phyloP scores from a whole-genome alignment of 2,113 vertebrate genomes.

The Turdus rufiventris region DNA sequence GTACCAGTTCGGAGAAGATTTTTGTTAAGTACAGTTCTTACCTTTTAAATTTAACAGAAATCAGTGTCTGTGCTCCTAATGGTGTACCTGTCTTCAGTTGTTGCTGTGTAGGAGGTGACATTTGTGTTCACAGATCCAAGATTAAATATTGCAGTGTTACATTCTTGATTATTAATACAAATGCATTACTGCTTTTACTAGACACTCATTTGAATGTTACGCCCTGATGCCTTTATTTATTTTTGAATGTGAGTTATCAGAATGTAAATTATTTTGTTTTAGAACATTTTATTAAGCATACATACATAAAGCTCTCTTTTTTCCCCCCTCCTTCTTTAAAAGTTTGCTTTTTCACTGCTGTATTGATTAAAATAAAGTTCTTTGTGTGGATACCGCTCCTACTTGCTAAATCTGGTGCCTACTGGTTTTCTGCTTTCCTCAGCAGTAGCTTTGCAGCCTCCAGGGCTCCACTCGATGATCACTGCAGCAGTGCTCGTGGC shows the following conservation, averaged over 20 bases:
- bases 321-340: background rate
- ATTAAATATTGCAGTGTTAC: constrained; percentile 24
- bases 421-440: background rate
- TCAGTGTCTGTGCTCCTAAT: background rate
- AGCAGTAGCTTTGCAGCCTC: background rate
- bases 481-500: background rate
- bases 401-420: background rate
- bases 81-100: background rate
- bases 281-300: background rate
- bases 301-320: background rate
- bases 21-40: background rate
- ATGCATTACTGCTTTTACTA: constrained; percentile 18
- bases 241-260: constrained; percentile 40
- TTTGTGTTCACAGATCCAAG: background rate
- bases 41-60: background rate
- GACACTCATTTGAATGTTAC: constrained; percentile 32
- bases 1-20: background rate
- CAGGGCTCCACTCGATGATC: background rate
- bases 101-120: background rate
- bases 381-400: background rate
- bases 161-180: constrained; percentile 33
- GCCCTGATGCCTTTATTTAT: constrained; percentile 29
- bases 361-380: constrained; percentile 49
- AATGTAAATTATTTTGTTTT: constrained; percentile 21
- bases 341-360: constrained; percentile 25